Base-by-base conservation (phyloP, 2,797 vertebrate species). In the Rhinatrema bivittatum region DNA sequence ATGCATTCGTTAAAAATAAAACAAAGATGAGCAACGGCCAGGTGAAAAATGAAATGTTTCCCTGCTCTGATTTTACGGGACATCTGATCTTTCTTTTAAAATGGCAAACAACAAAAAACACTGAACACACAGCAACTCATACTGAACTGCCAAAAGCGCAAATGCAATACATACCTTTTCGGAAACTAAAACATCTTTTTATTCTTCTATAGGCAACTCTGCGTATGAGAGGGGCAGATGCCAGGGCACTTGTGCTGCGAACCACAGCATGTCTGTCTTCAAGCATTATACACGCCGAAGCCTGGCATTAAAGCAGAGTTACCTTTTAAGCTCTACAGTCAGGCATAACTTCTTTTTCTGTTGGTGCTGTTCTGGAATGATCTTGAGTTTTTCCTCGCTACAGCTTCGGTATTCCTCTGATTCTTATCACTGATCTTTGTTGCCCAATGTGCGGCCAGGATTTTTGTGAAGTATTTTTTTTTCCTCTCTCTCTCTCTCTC, bases 171-270 rank as follows among this genome's bases (percentile, higher is more conserved):
- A 61, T 85, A 92, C 90, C 88, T 68, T 81, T 87, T 44, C 82
- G 86, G 66, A 87, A 87, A 70, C 70, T 76, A 60, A 92, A 65
- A 38, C 88, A 94, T 20, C 81, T 73, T 42, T 76, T 82, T 49
- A 92, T 87, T 79, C 84, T 93, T 72, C 72, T 70, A 35, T 91
- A 85, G 42, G 92, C 78, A 29, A 70, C 79, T 70, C 82, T 83
- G 28, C 86, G 80, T 43, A 90, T 76, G 53, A 82, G 79, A 56
- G 67, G 75, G 45, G 78, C 65, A 39, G 86, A 84, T 3, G 76
- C 59, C 43, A 87, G 76, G 41, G 84, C 67, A 53, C 72, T 73
- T 13, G 81, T 70, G 25, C 82, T 66, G 52, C 76, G 73, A 21
- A 72, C 62, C 58, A 78, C 85, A 10, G 69, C 56, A 62, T 52